Conservation (phyloP, 2,113 vertebrate genomes). For the Phocoena phocoena region DNA sequence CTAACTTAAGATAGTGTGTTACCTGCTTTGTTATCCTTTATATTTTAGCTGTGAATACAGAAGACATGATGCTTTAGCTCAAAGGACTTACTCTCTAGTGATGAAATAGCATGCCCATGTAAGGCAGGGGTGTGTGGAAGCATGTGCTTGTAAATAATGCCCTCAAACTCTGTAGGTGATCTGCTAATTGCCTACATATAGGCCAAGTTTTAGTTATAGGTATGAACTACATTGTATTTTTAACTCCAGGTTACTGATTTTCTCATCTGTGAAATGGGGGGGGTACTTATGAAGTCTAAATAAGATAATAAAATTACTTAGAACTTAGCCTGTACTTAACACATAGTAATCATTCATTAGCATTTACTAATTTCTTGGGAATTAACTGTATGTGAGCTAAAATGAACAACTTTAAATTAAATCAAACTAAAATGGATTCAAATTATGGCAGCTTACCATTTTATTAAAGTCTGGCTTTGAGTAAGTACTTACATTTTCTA, state of each 20-base stretch:
- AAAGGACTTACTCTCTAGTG: background rate
- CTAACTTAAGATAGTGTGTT: background rate
- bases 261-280: background rate
- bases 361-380: conserved; percentile 11
- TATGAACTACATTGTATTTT: background rate
- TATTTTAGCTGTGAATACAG: background rate
- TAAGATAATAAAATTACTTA: conserved; percentile 40
- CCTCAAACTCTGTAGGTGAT: background rate
- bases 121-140: background rate
- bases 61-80: background rate
- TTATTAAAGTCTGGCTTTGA: conserved; percentile 42
- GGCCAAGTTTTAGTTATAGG: background rate
- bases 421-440: background rate
- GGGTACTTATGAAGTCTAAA: conserved; percentile 26
- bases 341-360: background rate
- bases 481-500: background rate
- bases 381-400: background rate
- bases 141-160: background rate
- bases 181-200: background rate
- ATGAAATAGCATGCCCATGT: background rate
- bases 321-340: background rate
- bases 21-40: background rate
- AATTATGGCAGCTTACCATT: background rate
- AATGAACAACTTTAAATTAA: conserved; percentile 46
- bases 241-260: conserved; percentile 4